A percentile compares a stretch with the other conserved stretches of the same genome.
Conservation (phyloP, 2,888 invertebrate genomes). For the Eupithecia exiguata region DNA sequence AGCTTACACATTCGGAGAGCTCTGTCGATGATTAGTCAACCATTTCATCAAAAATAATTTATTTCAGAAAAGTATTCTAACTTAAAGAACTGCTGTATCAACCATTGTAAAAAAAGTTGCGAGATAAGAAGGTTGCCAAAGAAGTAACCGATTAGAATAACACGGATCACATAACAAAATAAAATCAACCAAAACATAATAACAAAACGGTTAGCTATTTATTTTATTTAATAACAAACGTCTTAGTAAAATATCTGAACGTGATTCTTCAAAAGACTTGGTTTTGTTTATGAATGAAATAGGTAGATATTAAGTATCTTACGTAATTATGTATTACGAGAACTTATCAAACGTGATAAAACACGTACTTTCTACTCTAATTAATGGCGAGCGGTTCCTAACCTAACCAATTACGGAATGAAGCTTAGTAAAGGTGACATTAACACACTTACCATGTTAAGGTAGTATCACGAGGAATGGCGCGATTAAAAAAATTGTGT, state of each 20-base stretch:
- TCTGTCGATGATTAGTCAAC: too few species aligned
- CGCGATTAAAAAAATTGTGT: too few species aligned
- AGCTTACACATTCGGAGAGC: too few species aligned
- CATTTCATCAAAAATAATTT: too few species aligned
- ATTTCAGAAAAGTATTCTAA: too few species aligned
- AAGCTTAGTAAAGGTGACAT: slow-evolving; percentile 28
- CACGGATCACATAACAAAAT: background rate
- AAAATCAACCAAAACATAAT: background rate
- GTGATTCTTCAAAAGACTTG: background rate
- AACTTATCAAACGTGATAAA: slow-evolving; percentile 18
- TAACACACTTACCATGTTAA: slow-evolving; percentile 6
- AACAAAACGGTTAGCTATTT: background rate
- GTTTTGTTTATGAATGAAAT: slow-evolving; percentile 14
- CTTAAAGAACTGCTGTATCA: background rate
- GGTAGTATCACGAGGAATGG: too few species aligned
- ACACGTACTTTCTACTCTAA: slow-evolving; percentile 31
- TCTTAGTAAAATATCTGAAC: background rate
- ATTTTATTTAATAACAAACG: background rate
- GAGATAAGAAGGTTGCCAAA: too few species aligned
- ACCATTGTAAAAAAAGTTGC: background rate
- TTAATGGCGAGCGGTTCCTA: slow-evolving; percentile 20
- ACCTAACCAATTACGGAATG: slow-evolving; percentile 25
- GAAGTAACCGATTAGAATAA: background rate
- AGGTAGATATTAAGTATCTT: background rate
- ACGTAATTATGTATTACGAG: slow-evolving; percentile 12